These are phyloP conservation scores for Sebastes schlegelii DNA, from an alignment of 2,113 vertebrate genomes.

Conservation along the genomic window DNA sequence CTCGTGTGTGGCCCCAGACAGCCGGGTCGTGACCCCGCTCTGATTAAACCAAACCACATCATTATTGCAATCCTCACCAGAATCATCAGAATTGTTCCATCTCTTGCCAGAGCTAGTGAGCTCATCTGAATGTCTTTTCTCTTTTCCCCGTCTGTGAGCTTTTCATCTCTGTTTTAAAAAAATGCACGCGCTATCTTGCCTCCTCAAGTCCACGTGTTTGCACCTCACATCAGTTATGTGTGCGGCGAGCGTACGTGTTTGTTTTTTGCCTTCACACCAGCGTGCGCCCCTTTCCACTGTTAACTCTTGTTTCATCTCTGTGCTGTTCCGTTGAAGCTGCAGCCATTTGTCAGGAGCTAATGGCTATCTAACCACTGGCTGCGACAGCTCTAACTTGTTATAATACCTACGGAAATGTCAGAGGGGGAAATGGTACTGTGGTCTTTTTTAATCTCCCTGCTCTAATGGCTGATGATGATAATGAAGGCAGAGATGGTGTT, in stretches of 20 bases:
- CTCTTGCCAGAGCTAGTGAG: not conserved
- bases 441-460: conserved; percentile 53
- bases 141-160: not conserved
- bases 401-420: conserved; percentile 53
- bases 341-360: conserved; percentile 39
- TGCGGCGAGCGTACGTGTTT: not conserved
- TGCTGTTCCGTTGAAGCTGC: conserved; percentile 10
- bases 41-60: conserved; percentile 59
- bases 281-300: not conserved
- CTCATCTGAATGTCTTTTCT: not conserved
- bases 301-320: conserved; percentile 14
- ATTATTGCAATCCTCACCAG: conserved; percentile 44
- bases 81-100: conserved; percentile 35
- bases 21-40: conserved; percentile 19
- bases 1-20: not conserved
- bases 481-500: conserved; percentile 36
- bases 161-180: conserved; percentile 29
- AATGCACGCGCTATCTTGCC: not conserved
- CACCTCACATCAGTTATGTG: not conserved
- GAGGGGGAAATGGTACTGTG: conserved; percentile 31
- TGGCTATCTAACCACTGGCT: conserved; percentile 19
- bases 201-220: conserved; percentile 9
- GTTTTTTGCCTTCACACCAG: conserved; percentile 6
- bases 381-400: conserved; percentile 36
- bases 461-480: conserved; percentile 56